A percentile compares a stretch with the other conserved stretches of the same genome.
Evolutionary conservation across 2,888 invertebrate species (phyloP).

Genomic region (Magallana nippona): DNA sequence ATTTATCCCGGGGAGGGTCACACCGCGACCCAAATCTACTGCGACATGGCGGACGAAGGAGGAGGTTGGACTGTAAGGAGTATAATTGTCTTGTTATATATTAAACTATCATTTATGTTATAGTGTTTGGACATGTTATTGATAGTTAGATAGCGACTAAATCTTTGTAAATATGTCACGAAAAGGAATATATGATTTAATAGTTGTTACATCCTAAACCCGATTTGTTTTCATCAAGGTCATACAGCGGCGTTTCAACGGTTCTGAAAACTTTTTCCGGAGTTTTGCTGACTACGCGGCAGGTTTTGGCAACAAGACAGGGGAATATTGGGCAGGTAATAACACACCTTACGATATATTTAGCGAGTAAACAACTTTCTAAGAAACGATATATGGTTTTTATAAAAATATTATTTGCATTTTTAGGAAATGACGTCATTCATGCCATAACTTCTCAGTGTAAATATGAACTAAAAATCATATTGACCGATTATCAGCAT

Average conservation of each 20-base stretch:
- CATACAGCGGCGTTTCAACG: slow-evolving; percentile 56
- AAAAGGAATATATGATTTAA: neutral
- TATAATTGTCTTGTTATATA: too few species aligned
- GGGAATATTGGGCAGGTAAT: slow-evolving; percentile 56
- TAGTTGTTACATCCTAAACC: too few species aligned
- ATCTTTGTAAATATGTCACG: too few species aligned
- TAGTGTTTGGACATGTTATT: too few species aligned
- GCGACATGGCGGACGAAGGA: slow-evolving; percentile 57
- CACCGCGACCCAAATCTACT: slow-evolving; percentile 49
- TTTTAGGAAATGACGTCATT: slow-evolving; percentile 57
- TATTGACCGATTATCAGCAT: slow-evolving; percentile 57
- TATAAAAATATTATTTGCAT: neutral
- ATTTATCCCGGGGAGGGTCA: slow-evolving; percentile 52
- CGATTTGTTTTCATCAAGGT: slow-evolving; percentile 47
- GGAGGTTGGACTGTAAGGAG: slow-evolving; percentile 60
- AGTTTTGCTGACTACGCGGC: slow-evolving; percentile 57
- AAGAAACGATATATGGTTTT: neutral
- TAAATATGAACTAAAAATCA: slow-evolving; percentile 54
- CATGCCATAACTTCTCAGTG: slow-evolving; percentile 57
- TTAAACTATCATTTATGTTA: too few species aligned
- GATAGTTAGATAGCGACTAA: too few species aligned
- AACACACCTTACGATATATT: neutral
- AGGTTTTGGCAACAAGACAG: slow-evolving; percentile 60
- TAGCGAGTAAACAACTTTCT: neutral
- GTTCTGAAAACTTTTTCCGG: slow-evolving; percentile 56